Base-by-base conservation (phyloP, 1,140 invertebrate species). In the Maniola jurtina region DNA sequence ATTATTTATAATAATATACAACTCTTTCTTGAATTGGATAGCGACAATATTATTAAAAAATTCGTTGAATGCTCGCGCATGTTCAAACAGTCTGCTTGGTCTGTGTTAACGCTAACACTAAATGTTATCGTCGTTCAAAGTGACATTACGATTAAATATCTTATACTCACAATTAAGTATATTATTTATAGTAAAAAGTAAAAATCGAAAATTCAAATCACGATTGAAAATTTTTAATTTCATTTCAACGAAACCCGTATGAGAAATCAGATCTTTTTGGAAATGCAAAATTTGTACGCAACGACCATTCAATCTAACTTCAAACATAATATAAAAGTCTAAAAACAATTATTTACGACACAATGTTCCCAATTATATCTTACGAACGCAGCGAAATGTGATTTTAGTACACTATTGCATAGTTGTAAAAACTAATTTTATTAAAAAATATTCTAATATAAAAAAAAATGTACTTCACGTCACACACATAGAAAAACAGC, bases 61-160 rank as follows among this genome's bases (percentile, higher is more conserved):
- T 25, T 4, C 25, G 25, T 25, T 25, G 25, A 40, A 9, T 40
- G 38, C 38, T 9, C 6, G 0, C 38, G 38, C 7, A 40, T 40
- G 38, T 6, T 40, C 38, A 3, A 40, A 40, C 7, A 40, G 38
- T 9, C 11, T 6, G 42, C 42, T 45, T n/a, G 42, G 13, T 45
- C 13, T n/a, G 42, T 11, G 13, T n/a, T n/a, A 11, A 45, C 42
- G 13, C 10, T 45, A 45, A 35, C 70, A 68, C 66, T 71, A 71
- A 61, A 69, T 55, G 58, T 56, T 59, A 64, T 61, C 59, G 50
- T 58, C 58, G 50, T 66, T 67, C 25, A 64, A 68, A 75, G 70
- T 70, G 73, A 76, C 73, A 76, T 72, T 76, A 76, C 68, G 59
- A 73, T 60, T 66, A 48, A 48, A 25, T 25, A 67, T 67, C 36